These are phyloP conservation scores for Cyclophora albipunctata DNA, from an alignment of 2,888 invertebrate genomes.

Conservation along the genomic window DNA sequence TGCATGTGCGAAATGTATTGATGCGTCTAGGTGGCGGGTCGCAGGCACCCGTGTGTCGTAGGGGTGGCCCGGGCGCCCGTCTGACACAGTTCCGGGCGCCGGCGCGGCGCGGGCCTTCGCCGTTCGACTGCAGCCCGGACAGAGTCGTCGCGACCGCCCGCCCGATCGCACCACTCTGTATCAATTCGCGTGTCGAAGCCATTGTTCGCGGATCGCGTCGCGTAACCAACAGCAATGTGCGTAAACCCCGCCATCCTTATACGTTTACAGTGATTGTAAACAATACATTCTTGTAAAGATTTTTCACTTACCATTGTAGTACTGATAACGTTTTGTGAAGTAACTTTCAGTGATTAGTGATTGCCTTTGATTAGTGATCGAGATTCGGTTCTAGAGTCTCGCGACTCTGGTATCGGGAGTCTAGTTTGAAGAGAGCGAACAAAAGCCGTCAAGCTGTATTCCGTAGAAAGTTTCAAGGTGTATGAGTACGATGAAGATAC, in stretches of 20 bases:
- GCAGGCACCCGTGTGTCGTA: not conserved
- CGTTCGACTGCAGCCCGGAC: constrained; percentile 50
- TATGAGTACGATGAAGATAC: constrained; percentile 69
- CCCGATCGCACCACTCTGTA: constrained; percentile 33
- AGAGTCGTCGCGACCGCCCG: constrained; percentile 66
- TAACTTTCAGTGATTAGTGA: constrained; percentile 5
- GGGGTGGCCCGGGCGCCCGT: constrained; percentile 54
- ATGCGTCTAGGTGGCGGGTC: no score
- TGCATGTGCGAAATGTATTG: constrained; percentile 3
- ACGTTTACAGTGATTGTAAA: constrained; percentile 47
- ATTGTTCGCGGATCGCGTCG: constrained; percentile 35
- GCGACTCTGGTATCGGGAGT: not conserved
- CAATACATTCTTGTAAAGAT: constrained; percentile 34
- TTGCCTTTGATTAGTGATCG: constrained; percentile 16
- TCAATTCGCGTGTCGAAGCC: constrained; percentile 19
- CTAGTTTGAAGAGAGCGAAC: constrained; percentile 19
- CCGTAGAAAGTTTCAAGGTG: constrained; percentile 70
- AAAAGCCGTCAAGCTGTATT: constrained; percentile 71
- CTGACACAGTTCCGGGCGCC: constrained; percentile 72
- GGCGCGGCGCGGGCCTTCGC: constrained; percentile 56
- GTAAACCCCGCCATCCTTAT: constrained; percentile 46
- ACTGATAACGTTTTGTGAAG: constrained; percentile 2
- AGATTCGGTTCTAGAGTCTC: not conserved
- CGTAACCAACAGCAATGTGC: constrained; percentile 49
- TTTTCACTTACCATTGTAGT: constrained; percentile 3